phyloP scores from a whole-genome alignment of 1,140 invertebrate genomes.

The Battus philenor region DNA sequence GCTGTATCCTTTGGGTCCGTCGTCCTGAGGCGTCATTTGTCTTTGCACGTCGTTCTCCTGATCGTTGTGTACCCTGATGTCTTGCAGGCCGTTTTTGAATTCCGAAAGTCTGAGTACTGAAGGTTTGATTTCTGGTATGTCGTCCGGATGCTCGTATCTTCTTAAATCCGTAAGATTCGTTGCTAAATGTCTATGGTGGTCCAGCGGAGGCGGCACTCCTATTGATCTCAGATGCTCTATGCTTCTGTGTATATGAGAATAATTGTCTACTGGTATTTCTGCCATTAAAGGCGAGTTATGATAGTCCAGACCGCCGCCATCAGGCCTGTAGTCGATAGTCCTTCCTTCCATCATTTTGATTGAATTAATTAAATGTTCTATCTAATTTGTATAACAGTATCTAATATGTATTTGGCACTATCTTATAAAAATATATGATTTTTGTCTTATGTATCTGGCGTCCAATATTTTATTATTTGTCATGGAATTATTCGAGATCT shows the following conservation, averaged over 20 bases:
- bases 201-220: conserved; percentile 76
- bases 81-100: conserved; percentile 69
- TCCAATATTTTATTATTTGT: conserved; percentile 47
- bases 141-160: conserved; percentile 73
- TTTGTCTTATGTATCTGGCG: conserved; percentile 46
- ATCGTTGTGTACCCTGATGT: conserved; percentile 57
- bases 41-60: conserved; percentile 68
- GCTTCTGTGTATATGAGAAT: conserved; percentile 80
- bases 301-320: conserved; percentile 76
- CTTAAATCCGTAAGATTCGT: conserved; percentile 71
- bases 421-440: conserved; percentile 62
- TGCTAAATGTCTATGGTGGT: conserved; percentile 69
- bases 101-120: conserved; percentile 72
- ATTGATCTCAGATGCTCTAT: conserved; percentile 81
- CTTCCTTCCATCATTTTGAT: conserved; percentile 78
- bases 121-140: conserved; percentile 75
- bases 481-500: conserved; percentile 72
- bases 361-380: conserved; percentile 50
- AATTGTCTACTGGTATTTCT: conserved; percentile 78
- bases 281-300: conserved; percentile 79
- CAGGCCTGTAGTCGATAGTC: conserved; percentile 77
- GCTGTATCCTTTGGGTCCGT: conserved; percentile 70
- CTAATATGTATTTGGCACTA: conserved; percentile 65
- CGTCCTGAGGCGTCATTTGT: conserved; percentile 66
- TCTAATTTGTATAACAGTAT: conserved; percentile 61